Evolutionary conservation across 1,140 invertebrate species (phyloP), one percentile per base, ranked within the genome.

Genomic region (Cydia pomonella): DNA sequence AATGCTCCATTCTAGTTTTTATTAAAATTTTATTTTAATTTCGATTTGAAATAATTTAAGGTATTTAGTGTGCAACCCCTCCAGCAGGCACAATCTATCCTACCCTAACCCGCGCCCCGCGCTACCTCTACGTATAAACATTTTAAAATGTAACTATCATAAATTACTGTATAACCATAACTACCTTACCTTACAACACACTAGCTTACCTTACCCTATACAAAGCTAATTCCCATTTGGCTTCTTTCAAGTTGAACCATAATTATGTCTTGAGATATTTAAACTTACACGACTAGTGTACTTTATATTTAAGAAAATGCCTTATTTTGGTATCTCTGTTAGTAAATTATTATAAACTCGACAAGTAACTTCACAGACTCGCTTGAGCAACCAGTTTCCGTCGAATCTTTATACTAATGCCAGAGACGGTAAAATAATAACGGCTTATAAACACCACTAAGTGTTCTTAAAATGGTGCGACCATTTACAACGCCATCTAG

Each of bases 221-320:
- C 81, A 89, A 90, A 91, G 87, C 90, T 92, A 88, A 86, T 85
- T 87, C 84, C 88, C 82, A 90, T 92, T 92, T 92, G 91, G 91
- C 91, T 92, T 92, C 91, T 92, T 92, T 92, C 86, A 92, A 92
- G 91, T 92, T 92, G 91, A 92, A 92, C 90, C 84, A 88, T 87
- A 91, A 87, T 91, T 88, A 92, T 90, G 90, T 92, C 91, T 92
- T 92, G 91, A 88, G 77, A 78, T 84, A 85, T 85, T 84, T 86
- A 82, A 82, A 80, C 79, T 69, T 88, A 89, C 76, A 77, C 50
- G 50, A 53, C 80, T 87, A 84, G 47, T 69, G 64, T 69, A 69
- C 64, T 69, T 79, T 76, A 80, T 79, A 81, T 84, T 80, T 77
- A 79, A 79, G 80, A 85, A 90, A 91, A 92, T 92, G 90, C 89